Conservation (phyloP, 2,113 vertebrate genomes). For the Noctilio leporinus region DNA sequence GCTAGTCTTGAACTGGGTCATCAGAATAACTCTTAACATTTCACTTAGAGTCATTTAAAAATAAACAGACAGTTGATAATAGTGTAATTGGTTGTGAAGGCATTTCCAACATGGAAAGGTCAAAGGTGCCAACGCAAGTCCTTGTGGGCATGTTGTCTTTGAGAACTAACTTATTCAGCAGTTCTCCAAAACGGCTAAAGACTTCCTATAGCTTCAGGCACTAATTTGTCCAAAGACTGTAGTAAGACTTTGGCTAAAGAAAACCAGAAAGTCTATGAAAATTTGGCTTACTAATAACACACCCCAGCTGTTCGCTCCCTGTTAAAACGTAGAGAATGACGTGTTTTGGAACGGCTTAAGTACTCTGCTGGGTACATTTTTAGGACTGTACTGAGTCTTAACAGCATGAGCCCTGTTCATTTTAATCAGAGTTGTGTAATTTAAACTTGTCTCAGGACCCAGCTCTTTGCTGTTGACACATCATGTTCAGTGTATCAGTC, state of each 20-base stretch:
- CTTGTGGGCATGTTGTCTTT: accelerated
- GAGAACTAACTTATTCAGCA: slow-evolving; percentile 76
- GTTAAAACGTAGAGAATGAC: slow-evolving; percentile 61
- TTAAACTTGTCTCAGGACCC: neutral
- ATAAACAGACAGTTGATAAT: slow-evolving; percentile 66
- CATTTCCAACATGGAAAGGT: slow-evolving; percentile 48
- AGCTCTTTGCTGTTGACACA: neutral
- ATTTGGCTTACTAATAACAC: slow-evolving; percentile 73
- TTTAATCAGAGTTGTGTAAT: slow-evolving; percentile 33
- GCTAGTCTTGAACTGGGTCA: slow-evolving; percentile 39
- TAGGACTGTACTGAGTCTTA: slow-evolving; percentile 22
- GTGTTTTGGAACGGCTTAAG: slow-evolving; percentile 71
- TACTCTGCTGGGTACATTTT: slow-evolving; percentile 20
- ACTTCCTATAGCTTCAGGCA: slow-evolving; percentile 80
- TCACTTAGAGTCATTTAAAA: slow-evolving; percentile 64
- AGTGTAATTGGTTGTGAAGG: slow-evolving; percentile 72
- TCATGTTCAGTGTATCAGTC: neutral
- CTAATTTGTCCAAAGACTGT: slow-evolving; percentile 77
- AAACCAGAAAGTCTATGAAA: slow-evolving; percentile 78
- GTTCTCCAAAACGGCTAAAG: slow-evolving; percentile 61
- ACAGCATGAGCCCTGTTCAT: slow-evolving; percentile 49
- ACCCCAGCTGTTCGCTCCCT: slow-evolving; percentile 77
- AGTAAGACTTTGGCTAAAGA: slow-evolving; percentile 76
- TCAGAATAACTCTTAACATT: slow-evolving; percentile 45
- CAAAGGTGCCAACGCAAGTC: slow-evolving; percentile 60